Base-by-base conservation (phyloP, 2,797 vertebrate species). In the Heliangelus exortis region DNA sequence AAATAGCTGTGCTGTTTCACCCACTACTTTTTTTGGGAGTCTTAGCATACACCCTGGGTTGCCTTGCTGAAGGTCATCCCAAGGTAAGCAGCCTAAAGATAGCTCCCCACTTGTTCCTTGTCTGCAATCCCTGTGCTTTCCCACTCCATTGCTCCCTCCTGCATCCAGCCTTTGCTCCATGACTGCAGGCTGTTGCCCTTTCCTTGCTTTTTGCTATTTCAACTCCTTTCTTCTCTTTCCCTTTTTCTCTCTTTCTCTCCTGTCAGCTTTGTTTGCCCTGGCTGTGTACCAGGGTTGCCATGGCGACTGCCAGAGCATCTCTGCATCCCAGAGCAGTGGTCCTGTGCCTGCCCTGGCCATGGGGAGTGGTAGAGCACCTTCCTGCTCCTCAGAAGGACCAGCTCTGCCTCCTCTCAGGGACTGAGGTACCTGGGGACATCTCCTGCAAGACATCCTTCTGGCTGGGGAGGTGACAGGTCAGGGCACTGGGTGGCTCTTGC, bases 241-340 rank as follows among this genome's bases (percentile, higher is more conserved):
- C 54, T 29, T 43, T n/a, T 18, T 55, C 25, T 50, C 59, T 6
- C 25, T 61, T 84, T 57, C 93, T 96, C 77, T 92, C 53, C 86
- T 77, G 67, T 91, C 90, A 96, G 96, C 92, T 97, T 96, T 95
- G 90, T 92, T 97, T 51, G 6, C 71, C 90, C 90, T 10, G 33
- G 73, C 97, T 96, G 96, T 95, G 90, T 97, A 95, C 83, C 1
- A 23, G 84, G 48, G 97, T 97, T 97, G 96, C 96, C 96, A 97
- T 97, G 94, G 97, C 48, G 80, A 97, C 96, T 92, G 84, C 88
- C 79, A 87, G 91, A 91, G 96, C 92, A 96, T 96, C 96, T 89
- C 92, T 65, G 94, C 93, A 83, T 95, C 89, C 78, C 0, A 0
- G 54, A 95, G 67, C 14, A 51, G 31, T 9, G 47, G 62, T 86